Evolutionary conservation across 2,888 invertebrate species (phyloP).

Genomic region (Drosophila subquinaria): DNA sequence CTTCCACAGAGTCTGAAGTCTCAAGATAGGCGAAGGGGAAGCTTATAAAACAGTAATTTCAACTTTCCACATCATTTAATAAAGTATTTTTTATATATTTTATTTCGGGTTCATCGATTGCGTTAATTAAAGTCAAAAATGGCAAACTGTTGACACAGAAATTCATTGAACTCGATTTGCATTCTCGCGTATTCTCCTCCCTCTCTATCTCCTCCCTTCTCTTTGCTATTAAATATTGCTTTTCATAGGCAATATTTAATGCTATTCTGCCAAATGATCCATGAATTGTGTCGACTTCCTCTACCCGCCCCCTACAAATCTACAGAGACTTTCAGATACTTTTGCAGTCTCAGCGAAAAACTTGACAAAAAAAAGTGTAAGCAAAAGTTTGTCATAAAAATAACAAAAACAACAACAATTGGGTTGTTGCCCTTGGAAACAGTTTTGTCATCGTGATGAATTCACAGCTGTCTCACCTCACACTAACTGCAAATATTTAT

Average conservation of each 20-base stretch:
- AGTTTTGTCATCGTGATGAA: slow-evolving; percentile 33
- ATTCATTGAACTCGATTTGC: slow-evolving; percentile 72
- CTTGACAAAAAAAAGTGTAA: neutral
- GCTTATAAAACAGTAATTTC: slow-evolving; percentile 18
- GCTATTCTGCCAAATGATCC: slow-evolving; percentile 64
- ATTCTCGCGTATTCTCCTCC: slow-evolving; percentile 11
- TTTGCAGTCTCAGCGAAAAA: slow-evolving; percentile 47
- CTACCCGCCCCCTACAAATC: slow-evolving; percentile 6
- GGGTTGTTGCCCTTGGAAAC: slow-evolving; percentile 47
- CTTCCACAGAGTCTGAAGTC: neutral
- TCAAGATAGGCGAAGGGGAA: slow-evolving; percentile 2
- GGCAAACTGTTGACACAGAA: slow-evolving; percentile 71
- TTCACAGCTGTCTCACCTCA: slow-evolving; percentile 22
- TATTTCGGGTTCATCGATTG: slow-evolving; percentile 55
- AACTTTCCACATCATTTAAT: slow-evolving; percentile 57
- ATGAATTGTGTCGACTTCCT: slow-evolving; percentile 51
- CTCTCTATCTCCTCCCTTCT: no score
- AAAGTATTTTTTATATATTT: slow-evolving; percentile 5
- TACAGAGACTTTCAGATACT: slow-evolving; percentile 7
- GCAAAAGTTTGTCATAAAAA: slow-evolving; percentile 24
- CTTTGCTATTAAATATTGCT: slow-evolving; percentile 12
- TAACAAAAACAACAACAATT: slow-evolving; percentile 14
- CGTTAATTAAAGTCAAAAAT: slow-evolving; percentile 32
- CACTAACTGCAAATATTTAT: slow-evolving; percentile 18
- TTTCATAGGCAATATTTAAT: slow-evolving; percentile 23